Conservation (phyloP, 2,797 vertebrate species). For the Ctenosaura bakeri region DNA sequence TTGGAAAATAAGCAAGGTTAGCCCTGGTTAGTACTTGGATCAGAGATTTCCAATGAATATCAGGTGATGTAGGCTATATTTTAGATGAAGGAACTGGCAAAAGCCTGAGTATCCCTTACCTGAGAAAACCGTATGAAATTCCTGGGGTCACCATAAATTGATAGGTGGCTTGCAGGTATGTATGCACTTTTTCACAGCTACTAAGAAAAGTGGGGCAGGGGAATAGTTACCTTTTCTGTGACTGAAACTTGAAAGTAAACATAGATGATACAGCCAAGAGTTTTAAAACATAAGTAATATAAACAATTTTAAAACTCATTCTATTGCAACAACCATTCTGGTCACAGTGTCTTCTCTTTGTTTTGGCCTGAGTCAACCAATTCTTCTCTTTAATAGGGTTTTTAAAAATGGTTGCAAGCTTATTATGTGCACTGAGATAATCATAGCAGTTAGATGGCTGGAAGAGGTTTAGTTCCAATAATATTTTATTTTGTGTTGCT, state of each 20-base stretch:
- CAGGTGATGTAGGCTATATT: too few relatives aligned
- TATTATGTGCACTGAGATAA: background rate
- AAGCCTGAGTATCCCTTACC: too few relatives aligned
- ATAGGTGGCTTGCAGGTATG: too few relatives aligned
- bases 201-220: background rate
- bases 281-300: background rate
- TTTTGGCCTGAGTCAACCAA: background rate
- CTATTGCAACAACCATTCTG: rapidly evolving
- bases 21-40: too few relatives aligned
- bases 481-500: background rate
- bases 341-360: background rate
- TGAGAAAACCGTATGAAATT: too few relatives aligned
- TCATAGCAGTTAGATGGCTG: background rate
- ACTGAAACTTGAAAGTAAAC: slow-evolving; percentile 31
- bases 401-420: background rate
- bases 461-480: background rate
- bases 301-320: background rate
- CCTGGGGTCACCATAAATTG: too few relatives aligned
- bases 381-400: background rate
- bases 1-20: too few relatives aligned
- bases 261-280: background rate
- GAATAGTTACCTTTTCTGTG: background rate
- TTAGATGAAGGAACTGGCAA: too few relatives aligned
- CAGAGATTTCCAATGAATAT: too few relatives aligned
- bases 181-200: background rate